phyloP scores from a whole-genome alignment of 2,113 vertebrate species.

The Phrynosoma platyrhinos region DNA sequence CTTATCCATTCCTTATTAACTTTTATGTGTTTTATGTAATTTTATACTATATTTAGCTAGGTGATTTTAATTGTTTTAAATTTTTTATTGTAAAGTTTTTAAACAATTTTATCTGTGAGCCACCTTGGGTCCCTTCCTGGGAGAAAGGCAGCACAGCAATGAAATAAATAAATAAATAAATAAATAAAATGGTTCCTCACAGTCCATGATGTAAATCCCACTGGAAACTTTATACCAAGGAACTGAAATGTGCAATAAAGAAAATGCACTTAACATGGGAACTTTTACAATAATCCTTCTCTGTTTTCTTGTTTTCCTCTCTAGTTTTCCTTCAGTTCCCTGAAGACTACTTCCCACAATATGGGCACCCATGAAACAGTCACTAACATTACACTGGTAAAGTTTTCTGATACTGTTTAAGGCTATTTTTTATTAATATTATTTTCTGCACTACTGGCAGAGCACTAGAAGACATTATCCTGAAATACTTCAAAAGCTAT shows the following conservation, averaged over 20 bases:
- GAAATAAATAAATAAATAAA: too few species aligned
- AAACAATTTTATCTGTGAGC: too few species aligned
- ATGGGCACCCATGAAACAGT: not conserved
- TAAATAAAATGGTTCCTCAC: not conserved
- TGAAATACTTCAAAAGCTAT: not conserved
- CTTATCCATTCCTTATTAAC: too few species aligned
- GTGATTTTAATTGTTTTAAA: too few species aligned
- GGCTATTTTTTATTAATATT: not conserved
- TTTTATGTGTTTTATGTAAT: too few species aligned
- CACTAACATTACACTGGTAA: not conserved
- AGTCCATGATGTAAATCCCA: not conserved
- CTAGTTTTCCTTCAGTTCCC: too few species aligned
- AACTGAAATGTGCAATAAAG: not conserved
- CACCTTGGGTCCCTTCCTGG: too few species aligned
- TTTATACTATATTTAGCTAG: too few species aligned
- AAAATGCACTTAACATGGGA: not conserved
- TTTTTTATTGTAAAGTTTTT: too few species aligned
- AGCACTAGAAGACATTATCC: not conserved
- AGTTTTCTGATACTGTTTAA: not conserved
- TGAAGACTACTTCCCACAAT: not conserved
- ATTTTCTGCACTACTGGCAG: not conserved
- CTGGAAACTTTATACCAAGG: not conserved
- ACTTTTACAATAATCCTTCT: not conserved
- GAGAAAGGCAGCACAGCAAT: too few species aligned
- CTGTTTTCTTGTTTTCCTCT: not conserved